Evolutionary conservation across 2,113 vertebrate species (phyloP), one percentile per base, ranked within the genome.

Genomic region (Brachyistius frenatus): DNA sequence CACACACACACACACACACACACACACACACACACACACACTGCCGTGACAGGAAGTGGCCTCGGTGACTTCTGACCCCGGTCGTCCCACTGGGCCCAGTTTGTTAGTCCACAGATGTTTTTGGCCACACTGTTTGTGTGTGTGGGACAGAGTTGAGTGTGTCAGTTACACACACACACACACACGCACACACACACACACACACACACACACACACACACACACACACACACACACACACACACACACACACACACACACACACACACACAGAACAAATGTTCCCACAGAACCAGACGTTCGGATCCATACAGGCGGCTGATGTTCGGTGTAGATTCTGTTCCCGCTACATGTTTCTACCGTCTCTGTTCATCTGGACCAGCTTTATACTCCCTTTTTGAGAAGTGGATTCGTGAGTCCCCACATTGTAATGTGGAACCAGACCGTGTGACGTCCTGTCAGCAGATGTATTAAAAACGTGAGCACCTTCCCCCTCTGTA

Each of bases 11-110:
- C 41, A 44, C 10, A 44, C 41, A 44, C 41, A 11, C 39, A 41
- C 10, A 31, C 30, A 36, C 44, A 64, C 47, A 33, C 32, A 44
- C 37, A 53, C 37, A 15, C 61, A 33, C 46, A 7, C 50, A 31
- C 61, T 44, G 23, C 23, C 23, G 23, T 23, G 76, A 90, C 61
- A 91, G 91, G 91, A 91, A 90, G 83, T 93, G 2, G 2, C 74
- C 65, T 66, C 65, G 23, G 66, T 70, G 66, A 76, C 75, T 57
- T 30, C 1, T 75, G 73, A 84, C 77, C 64, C 53, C 30, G 14
- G 56, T 41, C 1, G 16, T 75, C 86, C 81, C 82, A 56, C 72
- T 81, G 76, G 72, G 78, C 70, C 50, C 14, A 47, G 52, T 85
- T 56, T 80, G 60, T 86, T 86, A 41, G 75, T 76, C 52, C 61